These are phyloP conservation scores for Synchiropus splendidus DNA, from an alignment of 2,113 vertebrate genomes.

Conservation along the genomic window DNA sequence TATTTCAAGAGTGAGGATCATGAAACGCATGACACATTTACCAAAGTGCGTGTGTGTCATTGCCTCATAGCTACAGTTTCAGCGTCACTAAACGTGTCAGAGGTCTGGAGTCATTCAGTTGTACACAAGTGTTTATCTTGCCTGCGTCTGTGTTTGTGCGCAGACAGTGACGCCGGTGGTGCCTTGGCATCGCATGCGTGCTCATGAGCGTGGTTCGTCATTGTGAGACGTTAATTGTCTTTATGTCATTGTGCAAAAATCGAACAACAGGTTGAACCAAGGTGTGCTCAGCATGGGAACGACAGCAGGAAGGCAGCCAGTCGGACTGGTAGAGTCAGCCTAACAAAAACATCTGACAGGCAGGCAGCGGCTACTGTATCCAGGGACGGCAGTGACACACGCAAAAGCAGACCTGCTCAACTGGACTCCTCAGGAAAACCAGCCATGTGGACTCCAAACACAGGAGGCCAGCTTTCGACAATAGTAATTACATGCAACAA, in stretches of 20 bases:
- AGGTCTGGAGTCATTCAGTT: not conserved
- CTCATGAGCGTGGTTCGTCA: constrained; percentile 6
- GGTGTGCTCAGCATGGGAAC: constrained; percentile 40
- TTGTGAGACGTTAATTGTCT: constrained; percentile 17
- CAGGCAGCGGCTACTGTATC: constrained; percentile 31
- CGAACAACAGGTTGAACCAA: constrained; percentile 50
- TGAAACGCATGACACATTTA: no score
- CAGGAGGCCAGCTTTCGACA: not conserved
- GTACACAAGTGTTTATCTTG: constrained; percentile 9
- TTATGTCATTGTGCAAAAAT: constrained; percentile 12
- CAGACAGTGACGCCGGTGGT: not conserved
- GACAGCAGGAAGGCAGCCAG: constrained; percentile 43
- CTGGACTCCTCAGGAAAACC: not conserved
- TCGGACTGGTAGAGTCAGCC: constrained; percentile 56
- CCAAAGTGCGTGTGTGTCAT: no score
- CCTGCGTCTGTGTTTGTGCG: not conserved
- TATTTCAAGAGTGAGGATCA: no score
- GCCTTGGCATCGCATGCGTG: constrained; percentile 7
- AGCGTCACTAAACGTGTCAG: no score
- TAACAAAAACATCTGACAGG: constrained; percentile 10
- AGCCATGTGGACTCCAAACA: not conserved
- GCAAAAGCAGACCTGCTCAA: constrained; percentile 1
- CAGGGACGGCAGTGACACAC: constrained; percentile 6
- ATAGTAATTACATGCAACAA: no score
- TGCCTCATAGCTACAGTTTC: no score